These are phyloP conservation scores for Dicerorhinus sumatrensis DNA, from an alignment of 2,113 vertebrate genomes.

Conservation along the genomic window DNA sequence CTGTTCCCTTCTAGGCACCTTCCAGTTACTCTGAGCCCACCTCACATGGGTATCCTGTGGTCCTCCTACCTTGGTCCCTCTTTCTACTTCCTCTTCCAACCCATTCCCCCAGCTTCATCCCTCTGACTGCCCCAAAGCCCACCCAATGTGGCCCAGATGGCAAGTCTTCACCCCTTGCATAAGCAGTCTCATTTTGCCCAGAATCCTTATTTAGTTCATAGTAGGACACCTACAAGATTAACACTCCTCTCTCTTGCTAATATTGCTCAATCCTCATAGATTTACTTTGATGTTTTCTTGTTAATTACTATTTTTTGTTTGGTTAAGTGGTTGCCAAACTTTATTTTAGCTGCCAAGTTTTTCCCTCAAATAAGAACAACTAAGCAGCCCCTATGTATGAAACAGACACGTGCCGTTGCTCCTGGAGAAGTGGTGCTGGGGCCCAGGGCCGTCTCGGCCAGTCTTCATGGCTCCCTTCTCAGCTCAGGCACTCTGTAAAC, in stretches of 20 bases:
- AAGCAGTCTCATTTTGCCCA: not conserved
- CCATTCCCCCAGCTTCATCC: not conserved
- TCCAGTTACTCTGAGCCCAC: not conserved
- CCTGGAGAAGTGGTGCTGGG: not conserved
- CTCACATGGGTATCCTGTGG: not conserved
- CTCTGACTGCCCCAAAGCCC: not conserved
- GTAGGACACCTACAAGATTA: not conserved
- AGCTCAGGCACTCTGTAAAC: not conserved
- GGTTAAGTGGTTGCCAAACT: not conserved
- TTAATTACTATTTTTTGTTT: not conserved
- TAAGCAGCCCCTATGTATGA: not conserved
- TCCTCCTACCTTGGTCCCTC: not conserved
- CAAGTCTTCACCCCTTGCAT: not conserved
- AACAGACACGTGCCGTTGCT: not conserved
- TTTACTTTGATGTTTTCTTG: not conserved
- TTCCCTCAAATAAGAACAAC: not conserved
- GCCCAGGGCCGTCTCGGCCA: not conserved
- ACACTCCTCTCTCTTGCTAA: not conserved
- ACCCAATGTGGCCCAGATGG: not conserved
- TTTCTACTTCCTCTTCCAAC: not conserved
- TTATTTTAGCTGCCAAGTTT: not conserved
- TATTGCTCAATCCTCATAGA: not conserved
- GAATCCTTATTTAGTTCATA: not conserved
- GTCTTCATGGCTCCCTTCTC: not conserved
- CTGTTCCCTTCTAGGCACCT: not conserved